Evolutionary conservation across 2,797 vertebrate genomes (phyloP).

Genomic region (Dicrostonyx torquatus): DNA sequence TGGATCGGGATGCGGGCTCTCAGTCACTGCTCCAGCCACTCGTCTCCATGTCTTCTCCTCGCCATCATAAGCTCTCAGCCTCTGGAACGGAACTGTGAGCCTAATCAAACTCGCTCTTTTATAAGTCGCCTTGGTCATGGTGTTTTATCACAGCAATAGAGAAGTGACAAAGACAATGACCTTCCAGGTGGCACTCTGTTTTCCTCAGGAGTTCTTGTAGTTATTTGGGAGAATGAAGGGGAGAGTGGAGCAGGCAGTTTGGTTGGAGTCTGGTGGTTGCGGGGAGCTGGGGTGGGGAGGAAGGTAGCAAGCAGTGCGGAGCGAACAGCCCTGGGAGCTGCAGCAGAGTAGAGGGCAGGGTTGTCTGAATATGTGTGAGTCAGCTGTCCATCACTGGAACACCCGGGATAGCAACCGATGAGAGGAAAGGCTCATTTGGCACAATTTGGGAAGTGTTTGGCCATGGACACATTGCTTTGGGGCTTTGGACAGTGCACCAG

Average conservation of each 20-base stretch:
- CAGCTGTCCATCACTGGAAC: neutral
- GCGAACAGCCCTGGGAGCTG: neutral
- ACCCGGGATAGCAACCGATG: neutral
- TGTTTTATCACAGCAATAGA: neutral
- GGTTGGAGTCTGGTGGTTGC: neutral
- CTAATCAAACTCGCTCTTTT: neutral
- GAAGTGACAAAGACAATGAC: neutral
- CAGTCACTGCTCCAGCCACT: neutral
- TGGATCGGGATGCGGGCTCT: neutral
- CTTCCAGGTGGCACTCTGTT: neutral
- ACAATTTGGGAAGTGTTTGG: neutral
- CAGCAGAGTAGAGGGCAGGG: rapidly evolving
- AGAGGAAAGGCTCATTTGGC: neutral
- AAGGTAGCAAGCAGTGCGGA: neutral
- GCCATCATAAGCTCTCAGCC: neutral
- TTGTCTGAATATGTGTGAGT: neutral
- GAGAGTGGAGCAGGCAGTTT: neutral
- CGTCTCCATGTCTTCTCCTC: neutral
- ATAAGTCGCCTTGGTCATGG: neutral
- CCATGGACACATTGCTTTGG: neutral
- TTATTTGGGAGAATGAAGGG: neutral
- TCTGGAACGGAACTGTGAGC: neutral
- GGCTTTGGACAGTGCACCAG: neutral
- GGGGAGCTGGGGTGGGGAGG: rapidly evolving
- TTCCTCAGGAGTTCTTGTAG: neutral